Percentiles rank a stretch among this genome's conserved stretches.
Evolutionary conservation across 2,113 vertebrate species (phyloP).

Genomic region (Chaenocephalus aceratus): DNA sequence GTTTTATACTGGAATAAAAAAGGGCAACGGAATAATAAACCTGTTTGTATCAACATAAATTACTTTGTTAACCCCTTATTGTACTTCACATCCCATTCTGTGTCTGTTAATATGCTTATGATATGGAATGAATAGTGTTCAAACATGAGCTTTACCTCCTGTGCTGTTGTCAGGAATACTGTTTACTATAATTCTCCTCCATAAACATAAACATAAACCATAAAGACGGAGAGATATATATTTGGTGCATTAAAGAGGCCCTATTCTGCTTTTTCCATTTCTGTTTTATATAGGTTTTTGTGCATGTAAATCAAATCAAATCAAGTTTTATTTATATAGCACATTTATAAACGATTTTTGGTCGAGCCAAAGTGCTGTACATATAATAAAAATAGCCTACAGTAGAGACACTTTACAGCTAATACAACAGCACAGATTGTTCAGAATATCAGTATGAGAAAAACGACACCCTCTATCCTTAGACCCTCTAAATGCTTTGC

Average conservation of each 20-base stretch:
- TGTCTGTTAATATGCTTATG: neutral
- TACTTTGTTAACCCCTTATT: neutral
- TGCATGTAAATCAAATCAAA: too few species aligned
- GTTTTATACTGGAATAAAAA: slow-evolving; percentile 13
- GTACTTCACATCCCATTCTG: neutral
- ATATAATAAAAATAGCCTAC: too few species aligned
- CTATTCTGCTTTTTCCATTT: neutral
- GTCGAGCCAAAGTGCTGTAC: too few species aligned
- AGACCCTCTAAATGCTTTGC: too few species aligned
- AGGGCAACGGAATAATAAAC: neutral
- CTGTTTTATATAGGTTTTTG: neutral
- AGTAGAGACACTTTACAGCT: too few species aligned
- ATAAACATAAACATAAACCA: neutral
- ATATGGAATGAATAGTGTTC: neutral
- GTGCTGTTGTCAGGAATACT: neutral
- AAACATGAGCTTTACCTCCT: neutral
- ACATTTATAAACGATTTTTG: too few species aligned
- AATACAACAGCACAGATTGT: too few species aligned
- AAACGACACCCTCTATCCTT: too few species aligned
- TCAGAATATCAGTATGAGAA: too few species aligned
- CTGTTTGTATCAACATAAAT: neutral
- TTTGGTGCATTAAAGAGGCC: neutral
- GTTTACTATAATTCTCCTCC: neutral
- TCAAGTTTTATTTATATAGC: too few species aligned
- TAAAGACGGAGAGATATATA: neutral